Conservation (phyloP, 2,113 vertebrate genomes). For the Aramus guarauna region DNA sequence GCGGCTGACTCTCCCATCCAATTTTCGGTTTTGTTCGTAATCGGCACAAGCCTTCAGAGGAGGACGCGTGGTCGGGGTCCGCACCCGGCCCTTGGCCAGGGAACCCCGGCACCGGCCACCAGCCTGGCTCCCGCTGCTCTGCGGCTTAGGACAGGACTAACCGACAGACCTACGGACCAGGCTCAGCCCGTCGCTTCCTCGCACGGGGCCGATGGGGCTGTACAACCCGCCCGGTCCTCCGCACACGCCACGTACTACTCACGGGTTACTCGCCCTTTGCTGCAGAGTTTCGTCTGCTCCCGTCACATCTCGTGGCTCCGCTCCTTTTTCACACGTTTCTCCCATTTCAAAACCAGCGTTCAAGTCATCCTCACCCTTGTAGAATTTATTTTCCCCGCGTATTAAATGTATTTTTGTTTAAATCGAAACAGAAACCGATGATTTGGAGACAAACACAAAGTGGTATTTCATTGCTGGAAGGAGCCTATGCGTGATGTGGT, state of each 20-base stretch:
- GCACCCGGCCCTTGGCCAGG: neutral
- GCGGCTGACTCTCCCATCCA: neutral
- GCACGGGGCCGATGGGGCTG: neutral
- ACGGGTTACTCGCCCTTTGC: fast-evolving
- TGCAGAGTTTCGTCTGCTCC: neutral
- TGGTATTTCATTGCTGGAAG: neutral
- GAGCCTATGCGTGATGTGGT: neutral
- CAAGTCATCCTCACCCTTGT: neutral
- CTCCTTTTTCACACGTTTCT: neutral
- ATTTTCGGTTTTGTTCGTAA: neutral
- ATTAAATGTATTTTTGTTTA: neutral
- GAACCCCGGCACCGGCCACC: neutral
- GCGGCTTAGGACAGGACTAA: neutral
- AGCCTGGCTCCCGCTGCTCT: fast-evolving
- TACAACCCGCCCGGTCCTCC: fast-evolving
- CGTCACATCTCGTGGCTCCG: fast-evolving
- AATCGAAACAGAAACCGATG: neutral
- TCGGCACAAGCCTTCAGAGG: neutral
- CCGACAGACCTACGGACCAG: fast-evolving
- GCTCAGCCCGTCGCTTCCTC: neutral
- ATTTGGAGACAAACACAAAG: neutral
- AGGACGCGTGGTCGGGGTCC: fast-evolving
- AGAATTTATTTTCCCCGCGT: neutral
- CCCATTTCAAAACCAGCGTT: fast-evolving
- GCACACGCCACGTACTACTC: fast-evolving